Percentiles rank a stretch among this genome's conserved stretches.
Conservation (phyloP, 2,113 vertebrate genomes). For the Pterocles burchelli region DNA sequence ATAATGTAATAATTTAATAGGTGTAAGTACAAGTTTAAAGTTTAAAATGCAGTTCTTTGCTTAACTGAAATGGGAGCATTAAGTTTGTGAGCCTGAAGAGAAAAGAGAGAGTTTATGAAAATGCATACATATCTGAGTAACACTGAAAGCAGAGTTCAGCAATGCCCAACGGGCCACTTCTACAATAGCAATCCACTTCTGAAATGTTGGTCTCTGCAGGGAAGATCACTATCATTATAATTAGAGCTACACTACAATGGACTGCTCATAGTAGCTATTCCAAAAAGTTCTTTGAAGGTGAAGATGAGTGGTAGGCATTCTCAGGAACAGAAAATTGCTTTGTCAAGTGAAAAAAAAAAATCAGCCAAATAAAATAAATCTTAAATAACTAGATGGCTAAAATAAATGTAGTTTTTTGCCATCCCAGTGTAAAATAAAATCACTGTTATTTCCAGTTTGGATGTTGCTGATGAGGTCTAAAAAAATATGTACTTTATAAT, state of each 20-base stretch:
- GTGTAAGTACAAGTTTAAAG: neutral
- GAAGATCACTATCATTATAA: conserved; percentile 64
- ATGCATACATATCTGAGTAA: neutral
- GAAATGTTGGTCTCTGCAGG: conserved; percentile 45
- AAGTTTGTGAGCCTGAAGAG: conserved; percentile 15
- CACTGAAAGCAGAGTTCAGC: conserved; percentile 43
- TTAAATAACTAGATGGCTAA: neutral
- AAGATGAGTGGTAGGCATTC: conserved; percentile 37
- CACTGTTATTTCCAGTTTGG: neutral
- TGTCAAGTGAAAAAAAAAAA: neutral
- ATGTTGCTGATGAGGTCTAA: neutral
- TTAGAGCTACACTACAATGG: conserved; percentile 39
- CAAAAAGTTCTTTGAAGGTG: conserved; percentile 55
- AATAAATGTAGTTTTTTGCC: neutral
- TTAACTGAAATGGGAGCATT: neutral
- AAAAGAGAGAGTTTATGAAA: conserved; percentile 31
- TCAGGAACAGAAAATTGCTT: conserved; percentile 31
- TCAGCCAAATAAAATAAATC: neutral
- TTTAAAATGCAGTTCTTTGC: neutral
- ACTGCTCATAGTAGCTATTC: conserved; percentile 21
- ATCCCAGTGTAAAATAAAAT: neutral
- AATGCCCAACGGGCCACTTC: conserved; percentile 38
- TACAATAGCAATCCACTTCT: conserved; percentile 35
- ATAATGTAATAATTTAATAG: neutral
- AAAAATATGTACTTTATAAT: neutral